These are phyloP conservation scores for Prochilodus magdalenae DNA, from an alignment of 2,113 vertebrate species.

Conservation along the genomic window DNA sequence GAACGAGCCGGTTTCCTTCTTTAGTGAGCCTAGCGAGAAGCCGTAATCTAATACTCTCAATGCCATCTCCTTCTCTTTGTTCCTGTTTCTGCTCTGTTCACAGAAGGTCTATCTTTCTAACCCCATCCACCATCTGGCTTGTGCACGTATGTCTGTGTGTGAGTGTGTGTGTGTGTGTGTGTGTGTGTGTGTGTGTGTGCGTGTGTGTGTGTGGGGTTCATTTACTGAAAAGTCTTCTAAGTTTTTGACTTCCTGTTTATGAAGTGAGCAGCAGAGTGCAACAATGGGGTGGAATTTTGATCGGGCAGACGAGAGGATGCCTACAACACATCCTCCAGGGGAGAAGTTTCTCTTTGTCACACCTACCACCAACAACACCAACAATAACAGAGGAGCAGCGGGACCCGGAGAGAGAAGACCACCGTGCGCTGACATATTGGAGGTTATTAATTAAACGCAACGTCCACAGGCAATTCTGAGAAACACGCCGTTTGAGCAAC, in stretches of 20 bases:
- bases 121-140: slow-evolving; percentile 76
- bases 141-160: slow-evolving; percentile 13
- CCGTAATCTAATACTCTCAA: slow-evolving; percentile 76
- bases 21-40: slow-evolving; percentile 65
- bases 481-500: neutral
- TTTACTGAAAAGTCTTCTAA: slow-evolving; percentile 50
- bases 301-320: slow-evolving; percentile 29
- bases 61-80: slow-evolving; percentile 66
- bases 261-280: slow-evolving; percentile 46
- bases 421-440: neutral
- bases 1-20: slow-evolving; percentile 30
- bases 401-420: slow-evolving; percentile 1
- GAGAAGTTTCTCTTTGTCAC: neutral
- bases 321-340: slow-evolving; percentile 21
- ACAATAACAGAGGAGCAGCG: neutral
- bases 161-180: slow-evolving; percentile 19
- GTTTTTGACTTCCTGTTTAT: slow-evolving; percentile 56
- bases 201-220: slow-evolving; percentile 20
- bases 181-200: slow-evolving; percentile 9
- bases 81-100: slow-evolving; percentile 60
- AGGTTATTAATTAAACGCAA: neutral
- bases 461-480: neutral
- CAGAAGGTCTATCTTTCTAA: slow-evolving; percentile 70
- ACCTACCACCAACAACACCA: slow-evolving; percentile 10
- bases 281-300: slow-evolving; percentile 52